Evolutionary conservation across 2,888 invertebrate genomes (phyloP).

Genomic region (Monochamus alternatus): DNA sequence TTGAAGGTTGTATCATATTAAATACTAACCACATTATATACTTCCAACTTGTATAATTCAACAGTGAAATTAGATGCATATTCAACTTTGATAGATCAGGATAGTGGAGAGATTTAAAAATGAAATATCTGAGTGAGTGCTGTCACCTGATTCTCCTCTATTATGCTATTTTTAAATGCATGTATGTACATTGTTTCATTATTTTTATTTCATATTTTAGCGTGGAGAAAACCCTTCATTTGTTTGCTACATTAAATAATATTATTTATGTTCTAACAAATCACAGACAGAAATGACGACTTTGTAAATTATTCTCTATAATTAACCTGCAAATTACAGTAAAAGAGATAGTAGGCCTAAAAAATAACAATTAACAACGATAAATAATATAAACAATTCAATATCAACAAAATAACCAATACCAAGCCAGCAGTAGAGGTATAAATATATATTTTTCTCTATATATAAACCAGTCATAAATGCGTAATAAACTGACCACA

Average conservation of each 20-base stretch:
- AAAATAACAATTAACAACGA: conserved; percentile 18
- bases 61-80: no score
- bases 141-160: no score
- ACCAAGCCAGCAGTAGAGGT: conserved; percentile 27
- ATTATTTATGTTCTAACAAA: conserved; percentile 20
- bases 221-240: no score
- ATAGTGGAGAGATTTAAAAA: no score
- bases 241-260: neutral
- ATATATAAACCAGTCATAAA: conserved; percentile 13
- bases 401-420: conserved; percentile 20
- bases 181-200: no score
- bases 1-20: no score
- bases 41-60: no score
- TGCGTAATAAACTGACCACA: conserved; percentile 13
- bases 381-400: conserved; percentile 13
- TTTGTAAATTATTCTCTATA: conserved; percentile 7
- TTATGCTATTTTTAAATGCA: no score
- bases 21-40: no score
- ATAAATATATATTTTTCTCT: conserved; percentile 23
- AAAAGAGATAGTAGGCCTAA: conserved; percentile 14
- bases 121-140: no score
- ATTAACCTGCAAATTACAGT: neutral
- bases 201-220: no score
- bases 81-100: no score
- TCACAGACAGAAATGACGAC: conserved; percentile 40